Base-by-base conservation (phyloP, 2,113 vertebrate genomes). In the Panurus biarmicus region DNA sequence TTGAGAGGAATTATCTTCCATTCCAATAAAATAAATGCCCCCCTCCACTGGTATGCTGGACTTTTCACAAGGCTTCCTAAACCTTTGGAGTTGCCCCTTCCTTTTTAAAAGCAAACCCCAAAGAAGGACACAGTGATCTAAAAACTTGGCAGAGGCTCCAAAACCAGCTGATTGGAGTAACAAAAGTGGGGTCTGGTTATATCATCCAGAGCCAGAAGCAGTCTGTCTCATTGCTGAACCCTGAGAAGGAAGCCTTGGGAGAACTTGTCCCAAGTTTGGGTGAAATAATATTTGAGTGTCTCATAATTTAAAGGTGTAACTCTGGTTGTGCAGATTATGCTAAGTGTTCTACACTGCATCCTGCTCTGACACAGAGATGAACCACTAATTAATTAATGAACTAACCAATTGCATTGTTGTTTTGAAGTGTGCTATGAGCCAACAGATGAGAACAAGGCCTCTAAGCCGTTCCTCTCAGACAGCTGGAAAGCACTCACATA, bases 401-500 rank as follows among this genome's bases (percentile, higher is more conserved):
- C 38, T 95, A 92, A 97, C 62, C 29, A 42, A 29, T 35, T 82
- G 47, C 73, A 62, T 69, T 94, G 38, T 82, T 97, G 56, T 96
- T 95, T 97, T 95, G 78, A 96, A 99, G 99, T 99, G 93, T 99
- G 98, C 97, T 99, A 98, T 42, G 98, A 99, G 94, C 98, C 99
- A 4, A 99, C 99, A 12, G 98, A 98, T 96, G 92, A 97, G 86
- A 97, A 98, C 91, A 99, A 98, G 90, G 98, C 98, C 35, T 97
- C 97, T 23, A 99, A 99, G 95, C 98, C 99, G 1, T 99, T 99
- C 90, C 95, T 98, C 65, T 98, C 98, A 44, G 98, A 98, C 57
- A 98, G 98, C 96, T 99, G 99, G 98, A 99, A 98, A 94, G 96
- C 94, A 14, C 97, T 99, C 66, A 97, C 97, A 2, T 99, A 98